These are phyloP conservation scores for Pterostichus madidus DNA, from an alignment of 2,888 invertebrate species.

Conservation along the genomic window DNA sequence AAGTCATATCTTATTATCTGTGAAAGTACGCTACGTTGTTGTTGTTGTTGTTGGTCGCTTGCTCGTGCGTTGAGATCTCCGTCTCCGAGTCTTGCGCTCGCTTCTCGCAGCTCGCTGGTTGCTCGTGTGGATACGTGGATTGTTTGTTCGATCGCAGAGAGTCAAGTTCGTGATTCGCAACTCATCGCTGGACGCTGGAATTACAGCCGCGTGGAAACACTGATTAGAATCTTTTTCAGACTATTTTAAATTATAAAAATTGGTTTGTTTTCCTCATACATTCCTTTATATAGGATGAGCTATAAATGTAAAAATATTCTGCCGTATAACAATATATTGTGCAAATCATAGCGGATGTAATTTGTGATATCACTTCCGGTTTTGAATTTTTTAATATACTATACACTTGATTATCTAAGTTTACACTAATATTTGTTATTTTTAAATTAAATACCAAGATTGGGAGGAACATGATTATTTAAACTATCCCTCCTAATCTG, in stretches of 20 bases:
- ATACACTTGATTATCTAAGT: no score
- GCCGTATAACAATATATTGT: no score
- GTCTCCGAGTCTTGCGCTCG: neutral
- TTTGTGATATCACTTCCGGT: no score
- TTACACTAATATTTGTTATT: no score
- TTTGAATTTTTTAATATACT: no score
- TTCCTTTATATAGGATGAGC: neutral
- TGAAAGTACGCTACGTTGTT: neutral
- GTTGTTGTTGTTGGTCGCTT: neutral
- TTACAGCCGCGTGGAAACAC: constrained; percentile 32
- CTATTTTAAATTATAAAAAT: constrained; percentile 35
- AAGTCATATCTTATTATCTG: neutral
- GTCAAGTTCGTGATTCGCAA: constrained; percentile 41
- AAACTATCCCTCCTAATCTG: no score
- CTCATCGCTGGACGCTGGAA: constrained; percentile 32
- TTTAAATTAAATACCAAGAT: no score
- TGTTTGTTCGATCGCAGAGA: constrained; percentile 20
- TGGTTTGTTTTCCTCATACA: constrained; percentile 35
- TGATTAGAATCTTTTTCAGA: constrained; percentile 35
- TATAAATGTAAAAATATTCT: no score
- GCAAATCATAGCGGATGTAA: no score
- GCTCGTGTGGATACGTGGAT: constrained; percentile 29
- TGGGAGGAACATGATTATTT: no score
- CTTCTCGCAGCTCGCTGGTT: neutral
- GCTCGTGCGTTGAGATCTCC: constrained; percentile 55